phyloP scores from a whole-genome alignment of 2,113 vertebrate species.

The Scopus umbretta region DNA sequence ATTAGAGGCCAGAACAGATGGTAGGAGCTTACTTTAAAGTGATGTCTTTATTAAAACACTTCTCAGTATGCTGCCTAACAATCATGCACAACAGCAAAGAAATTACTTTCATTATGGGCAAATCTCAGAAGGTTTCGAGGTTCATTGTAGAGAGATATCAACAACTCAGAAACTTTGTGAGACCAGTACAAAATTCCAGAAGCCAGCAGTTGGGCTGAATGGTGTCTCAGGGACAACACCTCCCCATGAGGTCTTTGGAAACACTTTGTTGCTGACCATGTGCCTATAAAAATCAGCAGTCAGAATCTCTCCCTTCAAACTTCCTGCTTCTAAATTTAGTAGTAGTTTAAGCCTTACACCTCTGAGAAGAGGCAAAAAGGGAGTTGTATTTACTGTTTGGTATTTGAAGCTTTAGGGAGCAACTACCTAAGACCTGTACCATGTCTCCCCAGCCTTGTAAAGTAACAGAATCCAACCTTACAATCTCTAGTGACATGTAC shows the following conservation, averaged over 20 bases:
- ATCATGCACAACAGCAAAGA: neutral
- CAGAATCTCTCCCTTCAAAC: neutral
- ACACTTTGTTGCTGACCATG: neutral
- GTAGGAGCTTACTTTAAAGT: conserved; percentile 14
- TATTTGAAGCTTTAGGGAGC: neutral
- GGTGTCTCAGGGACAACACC: neutral
- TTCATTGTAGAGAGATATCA: neutral
- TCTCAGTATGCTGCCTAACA: conserved; percentile 1
- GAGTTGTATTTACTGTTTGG: neutral
- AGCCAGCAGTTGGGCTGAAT: neutral
- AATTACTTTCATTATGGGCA: neutral
- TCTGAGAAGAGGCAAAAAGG: neutral
- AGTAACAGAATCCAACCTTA: neutral
- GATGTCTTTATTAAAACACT: conserved; percentile 44
- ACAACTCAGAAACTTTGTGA: neutral
- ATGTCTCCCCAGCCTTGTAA: neutral
- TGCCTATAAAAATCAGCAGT: neutral
- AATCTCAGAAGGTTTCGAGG: neutral
- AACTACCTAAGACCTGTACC: neutral
- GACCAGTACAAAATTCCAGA: neutral
- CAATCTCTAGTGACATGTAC: neutral
- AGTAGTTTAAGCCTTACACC: neutral
- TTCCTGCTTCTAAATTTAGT: neutral
- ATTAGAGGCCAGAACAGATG: conserved; percentile 57
- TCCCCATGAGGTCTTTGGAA: neutral